Evolutionary conservation across 2,797 vertebrate genomes (phyloP).

Genomic region (Phataginus tetradactyla): DNA sequence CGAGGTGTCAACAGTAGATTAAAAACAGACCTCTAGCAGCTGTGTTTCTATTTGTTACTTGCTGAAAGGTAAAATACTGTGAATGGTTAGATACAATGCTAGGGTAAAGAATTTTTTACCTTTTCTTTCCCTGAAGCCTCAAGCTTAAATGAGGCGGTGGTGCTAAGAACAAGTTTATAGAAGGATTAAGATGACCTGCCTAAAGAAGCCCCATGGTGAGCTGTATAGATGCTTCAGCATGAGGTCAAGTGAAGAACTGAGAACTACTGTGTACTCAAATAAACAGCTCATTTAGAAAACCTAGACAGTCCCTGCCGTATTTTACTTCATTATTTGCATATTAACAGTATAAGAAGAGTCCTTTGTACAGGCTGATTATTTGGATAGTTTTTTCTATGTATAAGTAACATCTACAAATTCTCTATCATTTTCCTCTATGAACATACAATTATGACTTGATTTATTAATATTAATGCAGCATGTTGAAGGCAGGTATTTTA

Average conservation of each 20-base stretch:
- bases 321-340: not conserved
- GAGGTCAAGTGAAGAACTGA: not conserved
- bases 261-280: not conserved
- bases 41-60: not conserved
- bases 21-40: not conserved
- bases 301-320: not conserved
- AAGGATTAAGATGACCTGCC: not conserved
- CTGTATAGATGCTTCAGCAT: not conserved
- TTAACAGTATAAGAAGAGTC: not conserved
- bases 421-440: not conserved
- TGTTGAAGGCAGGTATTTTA: slow-evolving; percentile 27
- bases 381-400: not conserved
- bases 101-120: not conserved
- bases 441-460: not conserved
- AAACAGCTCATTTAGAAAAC: not conserved
- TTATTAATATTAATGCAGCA: not conserved
- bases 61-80: not conserved
- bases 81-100: not conserved
- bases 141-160: not conserved
- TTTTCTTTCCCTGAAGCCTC: not conserved
- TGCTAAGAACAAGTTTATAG: not conserved
- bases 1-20: not conserved
- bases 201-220: not conserved
- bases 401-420: slow-evolving; percentile 6
- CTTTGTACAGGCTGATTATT: not conserved